Conservation (phyloP, 2,797 vertebrate species). For the Crax fasciolata region DNA sequence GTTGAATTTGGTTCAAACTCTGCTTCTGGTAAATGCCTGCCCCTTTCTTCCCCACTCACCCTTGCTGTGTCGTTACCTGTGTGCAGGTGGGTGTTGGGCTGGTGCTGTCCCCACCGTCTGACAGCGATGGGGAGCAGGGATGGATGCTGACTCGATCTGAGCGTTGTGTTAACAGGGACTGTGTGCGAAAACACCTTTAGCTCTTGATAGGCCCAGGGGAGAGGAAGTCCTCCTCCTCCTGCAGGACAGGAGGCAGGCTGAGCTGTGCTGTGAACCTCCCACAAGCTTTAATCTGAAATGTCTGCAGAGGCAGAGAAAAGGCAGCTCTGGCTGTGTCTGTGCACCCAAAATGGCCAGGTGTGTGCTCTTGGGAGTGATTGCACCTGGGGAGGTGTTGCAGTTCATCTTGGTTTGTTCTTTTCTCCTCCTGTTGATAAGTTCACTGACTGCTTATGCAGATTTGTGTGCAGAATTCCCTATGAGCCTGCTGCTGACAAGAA, state of each 20-base stretch:
- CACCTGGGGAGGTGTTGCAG: accelerated
- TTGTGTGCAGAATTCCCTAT: not conserved
- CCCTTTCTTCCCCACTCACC: not conserved
- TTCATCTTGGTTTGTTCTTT: not conserved
- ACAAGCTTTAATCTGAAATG: not conserved
- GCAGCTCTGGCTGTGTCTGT: accelerated
- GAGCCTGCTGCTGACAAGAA: accelerated
- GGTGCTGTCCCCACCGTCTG: accelerated
- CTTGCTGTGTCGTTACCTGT: accelerated
- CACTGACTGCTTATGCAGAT: accelerated
- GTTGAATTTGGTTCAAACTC: slow-evolving; percentile 1
- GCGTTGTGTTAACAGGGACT: no score
- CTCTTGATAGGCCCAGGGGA: not conserved
- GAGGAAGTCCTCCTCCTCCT: not conserved
- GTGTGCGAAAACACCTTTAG: not conserved
- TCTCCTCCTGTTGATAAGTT: not conserved
- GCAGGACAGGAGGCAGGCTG: not conserved
- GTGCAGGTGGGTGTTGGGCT: accelerated
- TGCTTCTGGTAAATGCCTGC: not conserved
- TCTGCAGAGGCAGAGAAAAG: not conserved
- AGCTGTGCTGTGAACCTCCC: accelerated
- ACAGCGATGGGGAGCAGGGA: accelerated
- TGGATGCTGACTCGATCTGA: not conserved
- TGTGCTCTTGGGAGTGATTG: accelerated
- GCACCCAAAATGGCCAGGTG: not conserved